Evolutionary conservation across 1,140 invertebrate species (phyloP).

Genomic region (Hycleus phaleratus): DNA sequence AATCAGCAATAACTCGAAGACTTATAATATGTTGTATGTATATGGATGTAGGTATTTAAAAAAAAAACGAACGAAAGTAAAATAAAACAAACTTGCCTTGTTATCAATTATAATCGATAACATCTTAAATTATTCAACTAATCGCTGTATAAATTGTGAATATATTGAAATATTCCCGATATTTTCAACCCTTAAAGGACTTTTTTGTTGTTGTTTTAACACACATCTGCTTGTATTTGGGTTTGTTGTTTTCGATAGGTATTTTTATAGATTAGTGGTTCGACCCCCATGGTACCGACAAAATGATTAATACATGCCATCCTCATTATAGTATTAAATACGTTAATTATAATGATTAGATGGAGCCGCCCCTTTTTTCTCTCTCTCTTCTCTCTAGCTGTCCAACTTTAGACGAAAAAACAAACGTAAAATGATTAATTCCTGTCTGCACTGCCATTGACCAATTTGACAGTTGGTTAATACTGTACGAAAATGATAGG

Average conservation of each 20-base stretch:
- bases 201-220: background rate
- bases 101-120: background rate
- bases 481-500: no score
- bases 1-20: constrained; percentile 27
- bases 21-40: background rate
- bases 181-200: background rate
- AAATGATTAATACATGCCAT: constrained; percentile 13
- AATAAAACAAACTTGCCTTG: background rate
- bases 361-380: no score
- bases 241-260: background rate
- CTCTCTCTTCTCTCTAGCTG: no score
- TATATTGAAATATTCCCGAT: background rate
- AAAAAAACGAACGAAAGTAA: constrained; percentile 7
- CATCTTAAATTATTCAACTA: background rate
- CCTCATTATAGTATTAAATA: constrained; percentile 12
- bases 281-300: constrained; percentile 3
- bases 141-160: background rate
- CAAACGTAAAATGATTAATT: no score
- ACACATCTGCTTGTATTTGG: background rate
- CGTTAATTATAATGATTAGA: constrained; percentile 10
- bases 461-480: no score
- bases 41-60: constrained; percentile 1
- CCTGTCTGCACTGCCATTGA: no score
- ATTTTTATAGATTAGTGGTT: no score
- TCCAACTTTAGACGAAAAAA: no score